Conservation (phyloP, 2,888 invertebrate species). For the Lingula anatina region DNA sequence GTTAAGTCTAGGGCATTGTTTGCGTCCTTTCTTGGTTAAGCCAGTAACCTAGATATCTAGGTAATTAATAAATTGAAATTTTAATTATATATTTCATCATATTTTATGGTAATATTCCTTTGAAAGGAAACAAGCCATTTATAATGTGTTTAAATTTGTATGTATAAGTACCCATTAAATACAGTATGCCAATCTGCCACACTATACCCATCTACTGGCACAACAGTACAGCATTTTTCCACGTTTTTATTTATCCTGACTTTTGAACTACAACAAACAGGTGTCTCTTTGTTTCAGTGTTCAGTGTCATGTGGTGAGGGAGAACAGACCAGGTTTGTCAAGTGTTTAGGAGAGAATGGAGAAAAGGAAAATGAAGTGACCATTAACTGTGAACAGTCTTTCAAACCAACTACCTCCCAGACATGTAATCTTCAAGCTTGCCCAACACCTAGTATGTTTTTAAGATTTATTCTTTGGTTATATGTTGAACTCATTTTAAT, state of each 20-base stretch:
- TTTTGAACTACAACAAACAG: background rate
- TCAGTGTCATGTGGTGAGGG: constrained; percentile 27
- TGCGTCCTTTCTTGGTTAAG: too few species aligned
- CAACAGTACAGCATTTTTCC: too few species aligned
- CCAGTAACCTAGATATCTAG: background rate
- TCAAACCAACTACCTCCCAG: constrained; percentile 17
- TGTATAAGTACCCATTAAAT: background rate
- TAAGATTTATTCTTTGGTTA: too few species aligned
- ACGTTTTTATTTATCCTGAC: too few species aligned
- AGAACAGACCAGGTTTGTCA: too few species aligned
- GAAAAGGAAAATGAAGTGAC: constrained; percentile 20
- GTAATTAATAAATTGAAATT: background rate
- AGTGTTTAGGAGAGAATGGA: too few species aligned
- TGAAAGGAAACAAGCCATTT: background rate
- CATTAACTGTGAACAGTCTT: constrained; percentile 15
- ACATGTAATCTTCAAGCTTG: constrained; percentile 15
- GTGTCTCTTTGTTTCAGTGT: constrained; percentile 18
- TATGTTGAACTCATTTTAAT: too few species aligned
- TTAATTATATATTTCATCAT: background rate
- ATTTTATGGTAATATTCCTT: background rate
- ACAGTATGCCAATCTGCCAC: background rate
- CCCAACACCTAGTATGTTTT: constrained; percentile 20
- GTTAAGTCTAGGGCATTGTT: too few species aligned
- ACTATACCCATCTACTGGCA: too few species aligned
- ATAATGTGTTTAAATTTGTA: background rate